Conservation (phyloP, 2,888 invertebrate species). For the Syrista parreyssii region DNA sequence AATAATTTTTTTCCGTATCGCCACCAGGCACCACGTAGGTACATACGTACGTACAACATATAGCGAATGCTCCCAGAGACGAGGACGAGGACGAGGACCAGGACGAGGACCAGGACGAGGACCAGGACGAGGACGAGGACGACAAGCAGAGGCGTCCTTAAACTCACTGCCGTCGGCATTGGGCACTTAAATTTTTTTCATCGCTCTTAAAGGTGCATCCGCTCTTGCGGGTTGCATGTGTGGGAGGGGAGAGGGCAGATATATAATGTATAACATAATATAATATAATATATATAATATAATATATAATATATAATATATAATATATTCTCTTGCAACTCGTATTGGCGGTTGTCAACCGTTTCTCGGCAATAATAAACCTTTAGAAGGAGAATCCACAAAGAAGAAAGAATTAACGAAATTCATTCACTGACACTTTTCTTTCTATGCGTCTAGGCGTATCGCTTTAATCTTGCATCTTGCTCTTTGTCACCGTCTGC, state of each 20-base stretch:
- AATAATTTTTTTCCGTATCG: constrained; percentile 54
- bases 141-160: not conserved
- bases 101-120: no score
- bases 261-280: constrained; percentile 37
- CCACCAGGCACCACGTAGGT: constrained; percentile 58
- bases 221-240: constrained; percentile 1
- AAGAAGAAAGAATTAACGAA: no score
- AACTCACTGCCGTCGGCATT: constrained; percentile 13
- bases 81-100: no score
- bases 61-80: constrained; percentile 36
- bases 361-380: no score
- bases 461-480: no score
- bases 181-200: not conserved
- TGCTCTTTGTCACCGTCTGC: no score
- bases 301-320: constrained; percentile 37
- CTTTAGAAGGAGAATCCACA: no score
- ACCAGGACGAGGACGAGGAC: no score
- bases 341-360: not conserved
- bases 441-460: no score
- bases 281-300: constrained; percentile 46
- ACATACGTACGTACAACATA: constrained; percentile 46
- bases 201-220: constrained; percentile 35
- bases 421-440: no score
- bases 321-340: constrained; percentile 33
- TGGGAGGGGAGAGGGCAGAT: constrained; percentile 20